phyloP scores from a whole-genome alignment of 2,797 vertebrate species.

The Eospalax fontanierii region DNA sequence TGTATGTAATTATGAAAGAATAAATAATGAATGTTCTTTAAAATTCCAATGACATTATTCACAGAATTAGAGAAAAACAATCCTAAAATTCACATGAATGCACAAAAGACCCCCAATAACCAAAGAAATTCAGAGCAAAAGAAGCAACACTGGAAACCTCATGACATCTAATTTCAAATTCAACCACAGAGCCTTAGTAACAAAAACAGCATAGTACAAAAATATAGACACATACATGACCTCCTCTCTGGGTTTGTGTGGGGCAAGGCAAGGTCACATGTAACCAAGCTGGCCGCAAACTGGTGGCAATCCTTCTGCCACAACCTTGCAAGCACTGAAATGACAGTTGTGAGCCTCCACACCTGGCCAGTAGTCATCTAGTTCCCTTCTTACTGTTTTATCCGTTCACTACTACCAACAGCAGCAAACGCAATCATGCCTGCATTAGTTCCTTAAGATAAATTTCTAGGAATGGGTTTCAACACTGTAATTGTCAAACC shows the following conservation, averaged over 20 bases:
- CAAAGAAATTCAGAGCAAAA: too few relatives aligned
- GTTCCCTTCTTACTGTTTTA: background rate
- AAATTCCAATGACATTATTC: too few relatives aligned
- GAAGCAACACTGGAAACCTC: too few relatives aligned
- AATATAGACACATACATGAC: too few relatives aligned
- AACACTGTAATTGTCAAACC: background rate
- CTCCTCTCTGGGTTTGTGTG: background rate
- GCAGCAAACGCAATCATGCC: background rate
- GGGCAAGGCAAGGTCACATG: background rate
- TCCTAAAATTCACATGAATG: too few relatives aligned
- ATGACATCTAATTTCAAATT: too few relatives aligned
- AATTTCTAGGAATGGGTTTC: constrained; percentile 49
- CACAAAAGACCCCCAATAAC: too few relatives aligned
- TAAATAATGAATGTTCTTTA: too few relatives aligned
- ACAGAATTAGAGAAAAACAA: too few relatives aligned
- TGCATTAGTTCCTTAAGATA: constrained; percentile 55
- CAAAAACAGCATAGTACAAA: too few relatives aligned
- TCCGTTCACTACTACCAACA: constrained; percentile 29
- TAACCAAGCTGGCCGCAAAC: background rate
- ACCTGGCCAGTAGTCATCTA: background rate
- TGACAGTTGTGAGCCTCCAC: background rate
- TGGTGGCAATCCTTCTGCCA: background rate
- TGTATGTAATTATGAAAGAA: too few relatives aligned
- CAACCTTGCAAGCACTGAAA: background rate
- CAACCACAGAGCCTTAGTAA: too few relatives aligned